Conservation (phyloP, 2,113 vertebrate genomes). For the Halcyon senegalensis region DNA sequence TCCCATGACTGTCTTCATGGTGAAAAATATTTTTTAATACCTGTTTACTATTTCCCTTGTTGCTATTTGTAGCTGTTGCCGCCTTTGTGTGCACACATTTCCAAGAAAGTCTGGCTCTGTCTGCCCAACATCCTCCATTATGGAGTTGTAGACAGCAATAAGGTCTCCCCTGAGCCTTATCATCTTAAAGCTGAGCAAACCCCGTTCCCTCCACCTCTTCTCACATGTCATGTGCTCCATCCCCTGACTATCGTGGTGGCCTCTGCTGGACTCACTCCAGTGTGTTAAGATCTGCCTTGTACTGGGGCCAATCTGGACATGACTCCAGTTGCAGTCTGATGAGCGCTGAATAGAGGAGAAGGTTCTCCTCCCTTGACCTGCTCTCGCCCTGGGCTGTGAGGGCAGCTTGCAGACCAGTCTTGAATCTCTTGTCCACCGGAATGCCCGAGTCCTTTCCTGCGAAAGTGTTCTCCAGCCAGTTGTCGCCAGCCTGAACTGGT, state of each 20-base stretch:
- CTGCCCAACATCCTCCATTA: background rate
- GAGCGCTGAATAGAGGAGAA: background rate
- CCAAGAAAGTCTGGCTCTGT: background rate
- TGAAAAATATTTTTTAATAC: background rate
- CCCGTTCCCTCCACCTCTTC: background rate
- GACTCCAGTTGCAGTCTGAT: rapidly evolving
- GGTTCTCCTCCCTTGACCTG: background rate
- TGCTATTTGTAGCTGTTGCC: background rate
- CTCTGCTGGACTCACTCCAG: background rate
- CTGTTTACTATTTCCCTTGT: background rate
- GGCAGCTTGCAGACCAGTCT: background rate
- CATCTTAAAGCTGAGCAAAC: background rate
- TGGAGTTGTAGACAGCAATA: background rate
- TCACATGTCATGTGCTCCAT: background rate
- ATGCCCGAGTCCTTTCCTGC: background rate
- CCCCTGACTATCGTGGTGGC: background rate
- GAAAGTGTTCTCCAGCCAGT: background rate
- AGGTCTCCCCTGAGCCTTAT: background rate
- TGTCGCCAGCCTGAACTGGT: background rate
- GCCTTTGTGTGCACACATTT: background rate
- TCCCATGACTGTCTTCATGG: background rate
- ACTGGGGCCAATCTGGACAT: background rate
- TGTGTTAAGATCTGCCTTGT: background rate
- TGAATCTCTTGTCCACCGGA: background rate
- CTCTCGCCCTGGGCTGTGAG: background rate